Evolutionary conservation across 2,888 invertebrate genomes (phyloP), one percentile per base, ranked within the genome.

Genomic region (Ypsolopha sequella): DNA sequence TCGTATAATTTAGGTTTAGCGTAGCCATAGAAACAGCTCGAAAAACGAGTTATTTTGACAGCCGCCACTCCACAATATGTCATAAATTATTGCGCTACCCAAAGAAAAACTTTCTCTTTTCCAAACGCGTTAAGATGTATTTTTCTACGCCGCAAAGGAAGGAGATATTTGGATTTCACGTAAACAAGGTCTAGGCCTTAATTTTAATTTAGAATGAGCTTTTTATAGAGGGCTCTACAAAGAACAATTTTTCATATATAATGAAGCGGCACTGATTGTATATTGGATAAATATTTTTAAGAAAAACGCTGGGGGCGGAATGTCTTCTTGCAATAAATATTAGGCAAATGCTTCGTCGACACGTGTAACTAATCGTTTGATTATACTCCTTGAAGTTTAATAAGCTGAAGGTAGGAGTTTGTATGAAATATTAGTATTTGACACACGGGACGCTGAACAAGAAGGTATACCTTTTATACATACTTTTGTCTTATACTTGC

Each of bases 201-300:
- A 84, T 86, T 85, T 86, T 85, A 86, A 86, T 86, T 85, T 80
- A 68, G 71, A 81, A 84, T 81, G 76, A 81, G 79, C 75, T 86
- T 86, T 86, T 85, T 85, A 82, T 82, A 81, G 81, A 78, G 70
- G 70, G 75, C 69, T 80, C 65, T 75, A 65, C 72, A 73, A 70
- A 70, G 73, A 81, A 75, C 82, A 70, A 82, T 86, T 80, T 84
- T 85, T 86, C 81, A 86, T 86, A 82, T 84, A 64, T 80, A 74
- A 86, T 82, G 82, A 80, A 77, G 76, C 85, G 81, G 84, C 76
- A 77, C 84, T 73, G 80, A 85, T 85, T 84, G 73, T 73, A 68
- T 78, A 80, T 77, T 80, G 80, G 81, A 77, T 80, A 78, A 79
- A 82, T 80, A 80, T 80, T 80, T 75, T 49, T 10, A 71, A 71